A percentile compares a stretch with the other conserved stretches of the same genome.
Evolutionary conservation across 2,888 invertebrate species (phyloP).

Genomic region (Hartigia nigra): DNA sequence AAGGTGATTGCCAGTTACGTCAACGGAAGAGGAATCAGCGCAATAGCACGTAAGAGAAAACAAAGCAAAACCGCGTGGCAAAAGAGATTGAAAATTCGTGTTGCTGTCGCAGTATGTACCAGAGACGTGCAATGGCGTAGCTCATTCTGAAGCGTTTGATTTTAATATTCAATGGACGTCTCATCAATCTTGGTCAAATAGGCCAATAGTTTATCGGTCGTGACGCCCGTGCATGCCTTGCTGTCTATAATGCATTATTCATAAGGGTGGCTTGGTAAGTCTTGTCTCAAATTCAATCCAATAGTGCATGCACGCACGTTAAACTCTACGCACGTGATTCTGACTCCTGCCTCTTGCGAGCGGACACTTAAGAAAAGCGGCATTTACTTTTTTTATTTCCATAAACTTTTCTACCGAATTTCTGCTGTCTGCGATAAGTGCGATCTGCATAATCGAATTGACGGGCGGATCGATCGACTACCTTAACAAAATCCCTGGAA

Average conservation of each 20-base stretch:
- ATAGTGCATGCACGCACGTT: slow-evolving; percentile 27
- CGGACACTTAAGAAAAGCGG: not conserved
- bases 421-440: not conserved
- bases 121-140: not conserved
- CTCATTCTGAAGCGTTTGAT: slow-evolving; percentile 29
- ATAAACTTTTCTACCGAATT: not conserved
- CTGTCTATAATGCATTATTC: slow-evolving; percentile 42
- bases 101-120: not conserved
- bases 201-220: slow-evolving; percentile 42
- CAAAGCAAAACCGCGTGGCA: not conserved
- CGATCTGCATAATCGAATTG: not conserved
- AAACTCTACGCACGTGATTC: not conserved
- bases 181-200: slow-evolving; percentile 45
- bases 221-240: slow-evolving; percentile 34
- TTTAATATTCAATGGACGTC: slow-evolving; percentile 45
- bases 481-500: not conserved
- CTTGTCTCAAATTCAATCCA: slow-evolving; percentile 53
- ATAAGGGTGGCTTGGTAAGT: slow-evolving; percentile 44
- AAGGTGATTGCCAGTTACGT: no score
- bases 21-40: not conserved
- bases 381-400: not conserved
- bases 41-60: no score
- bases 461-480: not conserved
- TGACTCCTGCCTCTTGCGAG: not conserved
- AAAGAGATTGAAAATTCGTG: not conserved